A percentile compares a stretch with the other conserved stretches of the same genome.
Conservation (phyloP, 2,113 vertebrate species). For the Siniperca knerii region DNA sequence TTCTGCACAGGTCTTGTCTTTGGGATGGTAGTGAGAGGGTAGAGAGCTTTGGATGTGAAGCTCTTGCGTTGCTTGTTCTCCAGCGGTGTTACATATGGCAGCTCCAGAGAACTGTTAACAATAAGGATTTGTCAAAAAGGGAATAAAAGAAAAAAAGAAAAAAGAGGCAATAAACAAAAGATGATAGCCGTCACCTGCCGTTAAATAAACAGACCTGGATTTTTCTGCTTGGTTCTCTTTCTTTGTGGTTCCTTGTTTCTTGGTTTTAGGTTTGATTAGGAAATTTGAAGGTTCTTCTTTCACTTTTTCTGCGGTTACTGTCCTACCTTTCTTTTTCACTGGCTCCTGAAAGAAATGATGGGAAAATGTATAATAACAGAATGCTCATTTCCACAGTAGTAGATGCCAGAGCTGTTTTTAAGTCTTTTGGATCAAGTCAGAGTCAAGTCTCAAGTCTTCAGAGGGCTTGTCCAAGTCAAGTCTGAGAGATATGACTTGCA, state of each 20-base stretch:
- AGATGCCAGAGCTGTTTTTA: background rate
- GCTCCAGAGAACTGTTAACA: constrained; percentile 90
- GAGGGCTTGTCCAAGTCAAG: too few species aligned
- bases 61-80: constrained; percentile 94
- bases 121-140: constrained; percentile 7
- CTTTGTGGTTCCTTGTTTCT: constrained; percentile 88
- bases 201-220: constrained; percentile 83
- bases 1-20: constrained; percentile 88
- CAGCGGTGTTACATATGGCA: constrained; percentile 89
- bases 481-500: background rate
- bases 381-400: background rate
- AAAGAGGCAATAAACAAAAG: background rate
- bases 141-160: background rate
- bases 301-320: constrained; percentile 79
- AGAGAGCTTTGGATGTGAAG: constrained; percentile 89
- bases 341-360: constrained; percentile 85
- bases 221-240: constrained; percentile 92
- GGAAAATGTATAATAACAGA: background rate
- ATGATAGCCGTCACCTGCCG: background rate
- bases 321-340: constrained; percentile 93
- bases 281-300: constrained; percentile 88
- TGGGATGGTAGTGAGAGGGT: constrained; percentile 86
- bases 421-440: background rate
- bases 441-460: background rate
- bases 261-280: constrained; percentile 90